Base-by-base conservation (phyloP, 2,113 vertebrate species). In the Pachypanchax playfairii region DNA sequence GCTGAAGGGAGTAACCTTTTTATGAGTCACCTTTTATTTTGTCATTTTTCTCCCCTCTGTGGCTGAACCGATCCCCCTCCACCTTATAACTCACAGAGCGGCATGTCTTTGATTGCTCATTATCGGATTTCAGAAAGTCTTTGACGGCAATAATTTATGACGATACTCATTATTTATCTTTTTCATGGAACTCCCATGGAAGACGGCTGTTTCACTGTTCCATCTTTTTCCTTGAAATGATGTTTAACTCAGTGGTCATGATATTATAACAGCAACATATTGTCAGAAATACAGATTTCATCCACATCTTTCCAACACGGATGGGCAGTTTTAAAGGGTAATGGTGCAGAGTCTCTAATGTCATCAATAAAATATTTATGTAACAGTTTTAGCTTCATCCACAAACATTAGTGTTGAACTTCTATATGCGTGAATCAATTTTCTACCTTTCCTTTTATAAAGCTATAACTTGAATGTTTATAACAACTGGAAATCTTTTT, bases 1-100 rank as follows among this genome's bases (percentile, higher is more conserved):
- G 49, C 57, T 25, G 64, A 70, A 73, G 65, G 70, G 56, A 77
- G 70, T 49, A 46, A 73, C 46, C 48, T 13, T 54, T n/a, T 49
- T 73, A 70, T 33, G 66, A 75, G 51, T 71, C 71, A 77, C 36
- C 42, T 65, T 33, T 50, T 22, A 22, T 29, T 33, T 47, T 55
- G 39, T 31, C 2, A 1, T 11, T 18, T 36, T 35, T 49, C 35
- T 48, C 21, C 36, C 31, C 15, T 46, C 14, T 4, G 46, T 14
- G 35, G 21, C 22, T 41, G 21, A 57, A 38, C 33, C 29, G 22
- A 21, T 50, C 18, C 18, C 36, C 38, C 50, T 49, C 52, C 42
- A 33, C 21, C 28, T 44, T 2, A 0, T 54, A 35, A 29, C 44
- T 36, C 15, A 41, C 42, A 51, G 29, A 12, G 54, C 10, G 21